Evolutionary conservation across 2,888 invertebrate genomes (phyloP).

Genomic region (Stenichneumon culpator): DNA sequence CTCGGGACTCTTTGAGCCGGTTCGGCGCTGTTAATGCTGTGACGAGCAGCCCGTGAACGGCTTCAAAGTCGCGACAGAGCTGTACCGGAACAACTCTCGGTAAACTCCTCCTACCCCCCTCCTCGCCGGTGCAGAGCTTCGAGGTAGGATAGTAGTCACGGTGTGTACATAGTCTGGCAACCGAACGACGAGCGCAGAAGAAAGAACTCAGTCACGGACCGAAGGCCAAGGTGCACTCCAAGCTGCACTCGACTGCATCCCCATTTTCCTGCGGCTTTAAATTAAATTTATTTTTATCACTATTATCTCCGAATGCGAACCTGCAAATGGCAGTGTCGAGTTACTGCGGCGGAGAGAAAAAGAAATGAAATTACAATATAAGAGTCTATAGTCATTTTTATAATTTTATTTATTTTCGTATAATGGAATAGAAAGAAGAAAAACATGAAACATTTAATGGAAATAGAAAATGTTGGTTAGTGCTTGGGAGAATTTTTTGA

Average conservation of each 20-base stretch:
- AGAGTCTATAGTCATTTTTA: background rate
- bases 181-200: background rate
- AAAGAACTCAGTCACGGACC: background rate
- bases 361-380: no score
- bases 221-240: constrained; percentile 1
- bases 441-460: background rate
- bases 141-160: constrained; percentile 20
- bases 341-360: no score
- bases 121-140: background rate
- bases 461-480: background rate
- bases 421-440: background rate
- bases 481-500: no score
- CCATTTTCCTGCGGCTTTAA: background rate
- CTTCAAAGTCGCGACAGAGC: constrained; percentile 64
- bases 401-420: background rate
- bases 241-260: background rate
- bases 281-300: background rate
- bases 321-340: no score
- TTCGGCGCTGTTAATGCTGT: constrained; percentile 67
- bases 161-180: constrained; percentile 17
- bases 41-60: constrained; percentile 67
- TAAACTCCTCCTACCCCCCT: background rate
- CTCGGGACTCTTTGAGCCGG: constrained; percentile 65
- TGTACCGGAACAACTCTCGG: constrained; percentile 62
- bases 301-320: background rate